Evolutionary conservation across 37 sponge, comb jelly and placozoan genomes (phyloP), one percentile per base, ranked within the genome.

Genomic region (Geodia barretti): DNA sequence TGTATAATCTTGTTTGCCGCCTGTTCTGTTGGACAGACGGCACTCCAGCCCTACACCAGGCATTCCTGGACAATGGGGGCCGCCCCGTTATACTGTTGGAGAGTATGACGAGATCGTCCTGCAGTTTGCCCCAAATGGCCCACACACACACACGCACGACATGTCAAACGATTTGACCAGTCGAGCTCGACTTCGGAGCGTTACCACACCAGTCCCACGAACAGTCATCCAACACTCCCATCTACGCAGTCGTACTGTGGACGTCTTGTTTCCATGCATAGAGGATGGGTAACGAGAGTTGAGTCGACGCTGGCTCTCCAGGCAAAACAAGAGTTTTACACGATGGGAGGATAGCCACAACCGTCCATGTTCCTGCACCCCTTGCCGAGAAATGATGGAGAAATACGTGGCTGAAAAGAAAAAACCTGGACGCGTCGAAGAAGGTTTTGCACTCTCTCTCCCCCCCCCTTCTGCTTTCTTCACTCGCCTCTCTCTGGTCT

Each of bases 21-120:
- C 28, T 1, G 8, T 76, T 37, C 33, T 30, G 39, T 28, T 1
- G 31, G 42, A 31, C 76, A 94, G 84, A 80, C 72, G 37, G 95
- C 95, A 3, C 78, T 87, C 1, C 69, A 64, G 26, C 79, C n/a
- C n/a, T 95, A 36, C 81, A 86, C 71, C 91, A 95, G 81, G 81
- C 77, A 1, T 82, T 84, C 67, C 92, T 92, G 5, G 47, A 79
- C 26, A 97, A 89, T 41, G 92, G 88, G n/a, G n/a, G n/a, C n/a
- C n/a, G n/a, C n/a, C 2, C 91, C 97, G 7, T 94, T 92, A 91
- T 94, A 97, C 88, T 97, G 85, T 77, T 97, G 97, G 97, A 86
- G 89, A 68, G 90, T 97, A n/a, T 29, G 92, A 94, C 92, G 94
- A 95, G 41, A 84, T 94, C 24, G 71, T 97, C n/a, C 87, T 97